Evolutionary conservation across 2,888 invertebrate species (phyloP).

Genomic region (Corythucha ciliata): DNA sequence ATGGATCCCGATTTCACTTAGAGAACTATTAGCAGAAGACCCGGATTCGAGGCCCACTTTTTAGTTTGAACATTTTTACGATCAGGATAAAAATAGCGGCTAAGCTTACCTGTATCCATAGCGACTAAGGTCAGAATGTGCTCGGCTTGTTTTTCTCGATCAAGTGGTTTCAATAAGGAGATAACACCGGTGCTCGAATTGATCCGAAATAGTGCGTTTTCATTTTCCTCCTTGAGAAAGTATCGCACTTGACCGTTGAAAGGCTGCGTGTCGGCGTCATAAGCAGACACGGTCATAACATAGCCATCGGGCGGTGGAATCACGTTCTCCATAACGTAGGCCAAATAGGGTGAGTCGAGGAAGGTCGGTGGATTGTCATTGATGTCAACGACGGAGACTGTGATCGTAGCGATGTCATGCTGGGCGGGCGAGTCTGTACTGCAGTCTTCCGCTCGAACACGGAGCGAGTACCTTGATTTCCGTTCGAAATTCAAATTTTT

Average conservation of each 20-base stretch:
- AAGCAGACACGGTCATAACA: constrained; percentile 65
- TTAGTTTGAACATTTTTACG: no score
- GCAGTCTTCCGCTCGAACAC: constrained; percentile 80
- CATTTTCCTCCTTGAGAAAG: constrained; percentile 88
- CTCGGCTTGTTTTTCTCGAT: constrained; percentile 74
- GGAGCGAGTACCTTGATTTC: constrained; percentile 70
- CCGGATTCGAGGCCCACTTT: no score
- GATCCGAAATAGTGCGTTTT: constrained; percentile 81
- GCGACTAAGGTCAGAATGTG: constrained; percentile 79
- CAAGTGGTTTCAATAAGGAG: constrained; percentile 68
- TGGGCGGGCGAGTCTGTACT: constrained; percentile 57
- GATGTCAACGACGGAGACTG: constrained; percentile 75
- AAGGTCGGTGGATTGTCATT: constrained; percentile 92
- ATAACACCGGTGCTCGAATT: constrained; percentile 88
- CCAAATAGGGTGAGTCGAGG: constrained; percentile 86
- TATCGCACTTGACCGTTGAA: constrained; percentile 85
- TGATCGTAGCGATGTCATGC: constrained; percentile 57
- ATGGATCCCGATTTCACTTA: no score
- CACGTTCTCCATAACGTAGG: constrained; percentile 87
- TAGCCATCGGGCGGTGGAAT: constrained; percentile 70
- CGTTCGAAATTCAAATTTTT: constrained; percentile 91
- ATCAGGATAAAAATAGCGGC: no score
- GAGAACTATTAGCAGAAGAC: no score
- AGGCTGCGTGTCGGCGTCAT: constrained; percentile 83
- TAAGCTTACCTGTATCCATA: constrained; percentile 85